Base-by-base conservation (phyloP, 2,113 vertebrate genomes). In the Arvicanthis niloticus region DNA sequence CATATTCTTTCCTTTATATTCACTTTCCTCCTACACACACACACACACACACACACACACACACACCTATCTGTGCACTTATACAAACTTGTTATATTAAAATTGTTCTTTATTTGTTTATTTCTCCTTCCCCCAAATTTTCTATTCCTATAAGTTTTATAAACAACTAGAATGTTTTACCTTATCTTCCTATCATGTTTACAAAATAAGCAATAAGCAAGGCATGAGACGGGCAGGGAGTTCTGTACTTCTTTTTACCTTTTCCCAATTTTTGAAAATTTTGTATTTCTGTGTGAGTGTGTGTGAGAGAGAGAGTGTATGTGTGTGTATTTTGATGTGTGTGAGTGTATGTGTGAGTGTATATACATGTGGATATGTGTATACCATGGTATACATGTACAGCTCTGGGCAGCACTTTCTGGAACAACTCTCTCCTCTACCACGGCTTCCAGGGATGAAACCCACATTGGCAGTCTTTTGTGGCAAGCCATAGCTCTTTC, bases 31-130 rank as follows among this genome's bases (percentile, higher is more conserved):
- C 65, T 15, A 13, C 29, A 67, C 29, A 67, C 11, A 31, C 29
- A 67, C 65, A 31, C 65, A 67, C 0, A 48, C 7, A 93, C 3
- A 78, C 21, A 58, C 24, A 16, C 29, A 67, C 0, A 40, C 3
- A 92, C 15, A 65, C 11, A 15, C 22, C 5, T 56, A 75, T n/a
- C 42, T 51, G 37, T 68, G 26, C 4, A 76, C 16, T 88, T 62
- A 96, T 22, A 34, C 60, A 92, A 68, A 80, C 53, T 78, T 93
- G 29, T 6, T 80, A 73, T 67, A 51, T 85, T 72, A 86, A 92
- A 82, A 0, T 77, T 77, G 5, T 21, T 40, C 16, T 24, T 24
- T 60, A 60, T 56, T 88, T n/a, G 3, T 45, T 70, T 88, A 51
- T 91, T 70, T 82, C 22, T 42, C 88, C 34, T 56, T 75, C 62